Percentiles rank a stretch among this genome's conserved stretches.
Evolutionary conservation across 2,797 vertebrate genomes (phyloP).

Genomic region (Chelonia mydas): DNA sequence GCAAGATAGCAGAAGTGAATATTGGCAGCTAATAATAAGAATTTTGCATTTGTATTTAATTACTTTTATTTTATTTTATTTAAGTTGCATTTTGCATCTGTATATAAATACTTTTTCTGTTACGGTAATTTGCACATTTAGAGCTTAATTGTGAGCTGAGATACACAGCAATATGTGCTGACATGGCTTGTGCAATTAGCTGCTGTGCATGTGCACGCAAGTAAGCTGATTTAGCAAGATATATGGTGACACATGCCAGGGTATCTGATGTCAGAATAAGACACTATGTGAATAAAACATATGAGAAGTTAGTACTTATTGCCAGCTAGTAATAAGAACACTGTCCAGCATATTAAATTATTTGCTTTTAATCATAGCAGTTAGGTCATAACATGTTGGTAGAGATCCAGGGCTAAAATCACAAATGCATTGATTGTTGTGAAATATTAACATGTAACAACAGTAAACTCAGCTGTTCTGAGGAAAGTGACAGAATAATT

Average conservation of each 20-base stretch:
- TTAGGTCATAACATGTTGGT: conserved; percentile 38
- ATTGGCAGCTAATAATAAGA: conserved; percentile 45
- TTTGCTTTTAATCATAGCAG: conserved; percentile 57
- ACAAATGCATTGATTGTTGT: conserved; percentile 70
- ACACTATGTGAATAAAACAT: not conserved
- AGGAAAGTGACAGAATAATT: conserved; percentile 62
- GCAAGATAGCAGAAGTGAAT: conserved; percentile 30
- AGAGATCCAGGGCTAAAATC: conserved; percentile 39
- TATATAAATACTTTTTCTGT: not conserved
- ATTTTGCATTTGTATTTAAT: conserved; percentile 25
- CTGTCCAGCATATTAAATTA: conserved; percentile 7
- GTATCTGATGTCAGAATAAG: conserved; percentile 4
- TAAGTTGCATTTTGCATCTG: conserved; percentile 6
- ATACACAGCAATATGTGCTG: conserved; percentile 23
- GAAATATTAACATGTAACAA: conserved; percentile 69
- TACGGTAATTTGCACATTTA: not conserved
- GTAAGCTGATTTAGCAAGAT: conserved; percentile 56
- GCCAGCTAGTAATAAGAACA: not conserved
- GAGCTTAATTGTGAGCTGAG: conserved; percentile 31
- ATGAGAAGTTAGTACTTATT: not conserved
- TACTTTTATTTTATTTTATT: conserved; percentile 21
- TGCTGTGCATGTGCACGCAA: conserved; percentile 11
- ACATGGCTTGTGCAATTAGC: not conserved
- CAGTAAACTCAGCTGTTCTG: conserved; percentile 62
- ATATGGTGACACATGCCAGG: not conserved